These are phyloP conservation scores for Cydia strobilella DNA, from an alignment of 1,140 invertebrate species.

Conservation along the genomic window DNA sequence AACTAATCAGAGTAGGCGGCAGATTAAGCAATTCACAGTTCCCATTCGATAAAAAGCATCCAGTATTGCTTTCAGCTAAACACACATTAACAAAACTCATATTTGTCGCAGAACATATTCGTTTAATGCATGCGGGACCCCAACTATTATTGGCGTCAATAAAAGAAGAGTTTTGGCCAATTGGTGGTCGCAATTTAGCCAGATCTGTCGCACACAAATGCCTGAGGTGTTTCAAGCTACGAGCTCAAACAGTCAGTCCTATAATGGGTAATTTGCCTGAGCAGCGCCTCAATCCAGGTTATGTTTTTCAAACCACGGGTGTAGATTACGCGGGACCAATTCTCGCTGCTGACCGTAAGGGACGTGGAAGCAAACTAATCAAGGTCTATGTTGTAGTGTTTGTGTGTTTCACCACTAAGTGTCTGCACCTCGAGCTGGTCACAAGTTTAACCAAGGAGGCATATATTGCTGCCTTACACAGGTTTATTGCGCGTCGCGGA, in stretches of 20 bases:
- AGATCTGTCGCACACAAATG: conserved; percentile 27
- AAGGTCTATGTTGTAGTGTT: conserved; percentile 66
- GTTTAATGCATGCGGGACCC: conserved; percentile 53
- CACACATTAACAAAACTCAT: conserved; percentile 53
- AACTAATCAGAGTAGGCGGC: conserved; percentile 63
- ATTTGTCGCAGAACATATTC: conserved; percentile 51
- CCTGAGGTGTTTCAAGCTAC: conserved; percentile 18
- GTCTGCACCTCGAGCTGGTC: conserved; percentile 68
- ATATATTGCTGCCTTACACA: conserved; percentile 47
- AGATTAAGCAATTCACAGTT: conserved; percentile 51
- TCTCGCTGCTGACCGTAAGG: conserved; percentile 37
- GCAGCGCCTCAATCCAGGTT: conserved; percentile 27
- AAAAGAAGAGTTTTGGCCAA: conserved; percentile 45
- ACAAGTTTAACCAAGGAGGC: conserved; percentile 51
- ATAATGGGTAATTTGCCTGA: conserved; percentile 30
- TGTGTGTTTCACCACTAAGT: conserved; percentile 59
- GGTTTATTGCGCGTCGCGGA: conserved; percentile 50
- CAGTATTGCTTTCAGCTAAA: conserved; percentile 59
- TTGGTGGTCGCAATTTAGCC: conserved; percentile 44
- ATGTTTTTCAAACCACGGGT: conserved; percentile 34
- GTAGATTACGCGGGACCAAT: conserved; percentile 53
- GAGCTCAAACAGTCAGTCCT: conserved; percentile 15
- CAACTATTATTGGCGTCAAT: conserved; percentile 45
- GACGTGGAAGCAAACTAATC: conserved; percentile 37
- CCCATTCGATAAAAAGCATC: conserved; percentile 56